Conservation (phyloP, 2,113 vertebrate genomes). For the Tachysurus vachellii region DNA sequence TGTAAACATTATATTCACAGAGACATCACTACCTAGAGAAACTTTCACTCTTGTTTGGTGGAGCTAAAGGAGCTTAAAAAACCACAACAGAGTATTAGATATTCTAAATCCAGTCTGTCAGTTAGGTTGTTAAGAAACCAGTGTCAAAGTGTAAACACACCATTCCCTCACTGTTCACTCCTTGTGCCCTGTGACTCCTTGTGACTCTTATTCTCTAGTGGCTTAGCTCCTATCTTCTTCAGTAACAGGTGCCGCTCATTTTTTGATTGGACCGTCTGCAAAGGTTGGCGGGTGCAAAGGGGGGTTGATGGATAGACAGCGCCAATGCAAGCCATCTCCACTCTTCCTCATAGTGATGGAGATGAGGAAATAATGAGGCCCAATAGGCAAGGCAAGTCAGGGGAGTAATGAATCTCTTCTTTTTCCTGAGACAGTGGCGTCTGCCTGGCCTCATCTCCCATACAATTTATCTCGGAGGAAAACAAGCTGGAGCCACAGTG, state of each 20-base stretch:
- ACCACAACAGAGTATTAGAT: background rate
- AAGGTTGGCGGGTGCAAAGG: slow-evolving; percentile 36
- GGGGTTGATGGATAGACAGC: slow-evolving; percentile 62
- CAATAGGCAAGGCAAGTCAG: slow-evolving; percentile 43
- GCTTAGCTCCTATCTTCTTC: slow-evolving; percentile 54
- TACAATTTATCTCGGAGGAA: slow-evolving; percentile 65
- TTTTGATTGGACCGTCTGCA: slow-evolving; percentile 56
- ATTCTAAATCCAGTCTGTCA: background rate
- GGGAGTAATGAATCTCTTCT: slow-evolving; percentile 66
- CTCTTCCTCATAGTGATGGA: slow-evolving; percentile 57
- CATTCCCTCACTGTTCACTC: slow-evolving; percentile 10
- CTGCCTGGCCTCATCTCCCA: slow-evolving; percentile 64
- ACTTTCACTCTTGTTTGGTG: background rate
- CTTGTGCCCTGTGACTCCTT: slow-evolving; percentile 46
- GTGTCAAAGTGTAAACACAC: slow-evolving; percentile 23
- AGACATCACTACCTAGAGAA: background rate
- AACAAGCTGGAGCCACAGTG: slow-evolving; percentile 53
- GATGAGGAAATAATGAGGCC: slow-evolving; percentile 69
- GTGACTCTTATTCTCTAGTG: slow-evolving; percentile 23
- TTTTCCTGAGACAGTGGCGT: slow-evolving; percentile 61
- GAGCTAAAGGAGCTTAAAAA: background rate
- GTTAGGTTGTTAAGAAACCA: background rate
- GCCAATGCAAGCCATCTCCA: slow-evolving; percentile 54
- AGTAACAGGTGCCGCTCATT: slow-evolving; percentile 51
- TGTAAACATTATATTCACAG: background rate